Evolutionary conservation across 2,797 vertebrate species (phyloP).

Genomic region (Xenentodon cancila): DNA sequence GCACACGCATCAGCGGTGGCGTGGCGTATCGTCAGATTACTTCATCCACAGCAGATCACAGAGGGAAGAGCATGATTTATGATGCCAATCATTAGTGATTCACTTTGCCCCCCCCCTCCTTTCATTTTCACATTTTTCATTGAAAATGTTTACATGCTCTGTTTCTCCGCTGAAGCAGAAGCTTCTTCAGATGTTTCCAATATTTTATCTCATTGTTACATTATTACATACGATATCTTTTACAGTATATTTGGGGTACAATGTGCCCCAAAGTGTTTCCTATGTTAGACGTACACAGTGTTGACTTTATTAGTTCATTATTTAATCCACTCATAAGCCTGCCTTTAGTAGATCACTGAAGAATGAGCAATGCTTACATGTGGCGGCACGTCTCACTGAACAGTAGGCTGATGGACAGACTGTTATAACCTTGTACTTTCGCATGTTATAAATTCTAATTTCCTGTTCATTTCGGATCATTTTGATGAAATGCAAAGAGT

Average conservation of each 20-base stretch:
- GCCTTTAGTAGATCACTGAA: too few species aligned
- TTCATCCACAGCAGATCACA: constrained; percentile 65
- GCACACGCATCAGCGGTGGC: constrained; percentile 58
- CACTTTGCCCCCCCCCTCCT: constrained; percentile 13
- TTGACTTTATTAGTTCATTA: too few species aligned
- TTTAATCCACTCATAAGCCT: too few species aligned
- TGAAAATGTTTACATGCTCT: constrained; percentile 22
- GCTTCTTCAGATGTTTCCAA: background rate
- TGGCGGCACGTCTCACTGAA: too few species aligned
- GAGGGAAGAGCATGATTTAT: constrained; percentile 43
- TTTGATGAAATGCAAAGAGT: constrained; percentile 4
- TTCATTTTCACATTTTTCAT: constrained; percentile 3
- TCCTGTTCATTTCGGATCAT: constrained; percentile 28
- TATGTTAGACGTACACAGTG: too few species aligned
- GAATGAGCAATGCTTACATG: too few species aligned
- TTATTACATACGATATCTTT: constrained; percentile 10
- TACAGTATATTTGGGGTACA: background rate
- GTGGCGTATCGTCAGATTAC: constrained; percentile 58
- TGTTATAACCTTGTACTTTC: background rate
- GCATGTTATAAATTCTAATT: too few species aligned
- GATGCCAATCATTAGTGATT: constrained; percentile 44
- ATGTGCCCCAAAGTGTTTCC: too few species aligned
- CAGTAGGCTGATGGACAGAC: too few species aligned
- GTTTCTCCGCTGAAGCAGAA: constrained; percentile 17
- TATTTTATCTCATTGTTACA: constrained; percentile 9